phyloP scores from a whole-genome alignment of 2,888 invertebrate species.

The Bombyx huttoni region DNA sequence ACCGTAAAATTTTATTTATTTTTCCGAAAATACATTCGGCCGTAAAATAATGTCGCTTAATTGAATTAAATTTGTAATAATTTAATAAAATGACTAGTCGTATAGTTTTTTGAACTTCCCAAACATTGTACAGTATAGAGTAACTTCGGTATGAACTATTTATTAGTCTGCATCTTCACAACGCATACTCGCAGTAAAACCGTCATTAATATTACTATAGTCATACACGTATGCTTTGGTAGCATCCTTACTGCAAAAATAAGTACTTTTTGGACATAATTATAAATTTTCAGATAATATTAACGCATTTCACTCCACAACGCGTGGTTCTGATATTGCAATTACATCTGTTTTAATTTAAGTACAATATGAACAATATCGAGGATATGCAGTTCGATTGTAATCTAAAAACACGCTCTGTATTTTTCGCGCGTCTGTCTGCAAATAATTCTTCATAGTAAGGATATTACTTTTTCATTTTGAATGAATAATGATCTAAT shows the following conservation, averaged over 20 bases:
- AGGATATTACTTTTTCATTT: constrained; percentile 3
- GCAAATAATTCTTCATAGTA: background rate
- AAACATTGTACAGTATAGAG: background rate
- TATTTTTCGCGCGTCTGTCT: background rate
- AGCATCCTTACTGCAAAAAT: background rate
- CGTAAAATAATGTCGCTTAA: background rate
- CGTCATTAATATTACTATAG: constrained; percentile 43
- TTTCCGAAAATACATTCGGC: too few relatives aligned
- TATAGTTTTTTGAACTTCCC: background rate
- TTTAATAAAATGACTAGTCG: background rate
- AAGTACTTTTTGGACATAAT: background rate
- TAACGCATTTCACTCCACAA: too few relatives aligned
- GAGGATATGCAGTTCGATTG: too few relatives aligned
- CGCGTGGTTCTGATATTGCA: too few relatives aligned
- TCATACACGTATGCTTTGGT: constrained; percentile 9
- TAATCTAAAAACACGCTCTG: background rate
- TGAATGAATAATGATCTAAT: constrained; percentile 12
- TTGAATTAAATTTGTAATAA: background rate
- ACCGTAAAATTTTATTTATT: too few relatives aligned
- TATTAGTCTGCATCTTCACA: background rate
- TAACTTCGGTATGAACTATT: background rate
- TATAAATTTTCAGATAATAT: too few relatives aligned
- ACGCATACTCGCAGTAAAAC: constrained; percentile 27
- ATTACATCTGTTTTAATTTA: too few relatives aligned
- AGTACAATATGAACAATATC: too few relatives aligned